Evolutionary conservation across 2,797 vertebrate genomes (phyloP).

Genomic region (Hippopotamyrus pictus): DNA sequence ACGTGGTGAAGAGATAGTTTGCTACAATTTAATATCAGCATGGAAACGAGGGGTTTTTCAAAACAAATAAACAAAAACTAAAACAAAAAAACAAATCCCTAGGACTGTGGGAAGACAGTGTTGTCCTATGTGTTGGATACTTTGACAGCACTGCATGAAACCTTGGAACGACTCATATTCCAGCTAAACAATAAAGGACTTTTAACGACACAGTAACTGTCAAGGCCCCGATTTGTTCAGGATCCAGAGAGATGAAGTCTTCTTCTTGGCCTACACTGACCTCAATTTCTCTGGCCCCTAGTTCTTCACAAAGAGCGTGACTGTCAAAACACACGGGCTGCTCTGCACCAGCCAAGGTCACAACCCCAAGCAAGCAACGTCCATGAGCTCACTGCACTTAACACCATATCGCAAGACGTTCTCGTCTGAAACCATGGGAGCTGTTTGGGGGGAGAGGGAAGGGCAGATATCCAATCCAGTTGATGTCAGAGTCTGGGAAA

Average conservation of each 20-base stretch:
- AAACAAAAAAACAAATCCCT: not conserved
- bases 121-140: conserved; percentile 21
- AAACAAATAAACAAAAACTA: not conserved
- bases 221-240: not conserved
- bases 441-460: not conserved
- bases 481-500: not conserved
- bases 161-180: conserved; percentile 35
- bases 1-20: not conserved
- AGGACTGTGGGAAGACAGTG: conserved; percentile 20
- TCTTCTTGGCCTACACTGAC: conserved; percentile 31
- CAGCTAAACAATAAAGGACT: not conserved
- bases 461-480: not conserved
- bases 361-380: conserved; percentile 9
- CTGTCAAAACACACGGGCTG: conserved; percentile 39
- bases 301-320: conserved; percentile 27
- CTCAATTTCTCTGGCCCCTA: conserved; percentile 25
- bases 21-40: not conserved
- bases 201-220: not conserved
- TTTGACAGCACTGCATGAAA: conserved; percentile 44
- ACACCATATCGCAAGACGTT: not conserved
- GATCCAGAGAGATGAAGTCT: conserved; percentile 23
- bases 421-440: not conserved
- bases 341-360: not conserved
- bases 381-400: not conserved
- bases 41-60: not conserved